Base-by-base conservation (phyloP, 2,888 invertebrate genomes). In the Heteromurus nitidus region DNA sequence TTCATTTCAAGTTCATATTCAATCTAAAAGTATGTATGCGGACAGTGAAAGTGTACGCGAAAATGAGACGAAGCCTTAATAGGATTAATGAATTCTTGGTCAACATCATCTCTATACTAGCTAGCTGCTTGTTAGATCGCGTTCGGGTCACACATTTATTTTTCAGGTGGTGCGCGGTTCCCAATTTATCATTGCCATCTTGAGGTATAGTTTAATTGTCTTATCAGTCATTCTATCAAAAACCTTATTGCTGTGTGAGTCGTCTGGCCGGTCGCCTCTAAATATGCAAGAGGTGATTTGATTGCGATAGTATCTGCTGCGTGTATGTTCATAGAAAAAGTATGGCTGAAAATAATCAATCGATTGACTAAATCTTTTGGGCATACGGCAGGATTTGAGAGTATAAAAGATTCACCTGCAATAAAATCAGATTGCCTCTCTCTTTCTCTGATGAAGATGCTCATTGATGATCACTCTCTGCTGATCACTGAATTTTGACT, bases 51-150 rank as follows among this genome's bases (percentile, higher is more conserved):
- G 36, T 22, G 67, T 24, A 55, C 20, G n/a, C n/a, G 22, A 55
- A 9, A 20, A 60, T 60, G 24, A 7, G 16, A 9, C 3, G 20
- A 53, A 18, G n/a, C 68, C 69, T 22, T 55, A 69, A 69, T 69
- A 69, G 69, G 69, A 69, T 55, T 55, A 69, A 50, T 50, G 26
- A 67, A 67, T 36, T 13, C 7, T 36, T 36, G 13, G 36, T 36
- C 36, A 36, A 36, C 7, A 36, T 13, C 36, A 36, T n/a, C n/a
- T n/a, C n/a, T n/a, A n/a, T n/a, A n/a, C n/a, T n/a, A n/a, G n/a
- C n/a, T n/a, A n/a, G n/a, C n/a, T n/a, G n/a, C n/a, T n/a, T n/a
- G n/a, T n/a, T n/a, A n/a, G n/a, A n/a, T n/a, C n/a, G n/a, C n/a
- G n/a, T n/a, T n/a, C n/a, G n/a, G n/a, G n/a, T n/a, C n/a, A n/a